Conservation (phyloP, 1,140 invertebrate genomes). For the Zaprionus lachaisei region DNA sequence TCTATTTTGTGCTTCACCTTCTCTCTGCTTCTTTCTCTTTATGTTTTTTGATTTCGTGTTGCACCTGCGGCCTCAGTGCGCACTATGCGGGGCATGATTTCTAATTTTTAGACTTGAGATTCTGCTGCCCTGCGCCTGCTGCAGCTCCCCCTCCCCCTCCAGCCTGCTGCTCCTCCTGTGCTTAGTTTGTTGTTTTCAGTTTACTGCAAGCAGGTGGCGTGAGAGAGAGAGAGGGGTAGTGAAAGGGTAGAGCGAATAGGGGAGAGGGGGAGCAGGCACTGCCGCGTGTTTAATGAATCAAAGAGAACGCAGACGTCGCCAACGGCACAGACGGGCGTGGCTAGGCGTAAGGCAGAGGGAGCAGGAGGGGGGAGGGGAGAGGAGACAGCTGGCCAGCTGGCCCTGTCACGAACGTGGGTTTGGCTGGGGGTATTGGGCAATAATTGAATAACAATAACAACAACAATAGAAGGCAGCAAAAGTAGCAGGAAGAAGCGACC, state of each 20-base stretch:
- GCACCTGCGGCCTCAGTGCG: slow-evolving; percentile 74
- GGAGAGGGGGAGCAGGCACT: not conserved
- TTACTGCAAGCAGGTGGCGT: not conserved
- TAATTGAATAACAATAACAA: slow-evolving; percentile 49
- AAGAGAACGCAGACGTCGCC: slow-evolving; percentile 49
- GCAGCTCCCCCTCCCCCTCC: not conserved
- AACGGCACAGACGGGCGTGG: slow-evolving; percentile 13
- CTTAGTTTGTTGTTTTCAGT: slow-evolving; percentile 31
- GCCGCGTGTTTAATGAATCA: slow-evolving; percentile 66
- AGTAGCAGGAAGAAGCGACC: slow-evolving; percentile 74
- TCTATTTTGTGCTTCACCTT: not conserved
- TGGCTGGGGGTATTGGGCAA: slow-evolving; percentile 51
- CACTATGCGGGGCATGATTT: slow-evolving; percentile 75
- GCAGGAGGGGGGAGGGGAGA: not conserved
- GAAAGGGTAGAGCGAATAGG: not conserved
- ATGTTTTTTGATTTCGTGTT: slow-evolving; percentile 57
- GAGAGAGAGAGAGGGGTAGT: not conserved
- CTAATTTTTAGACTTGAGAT: slow-evolving; percentile 65
- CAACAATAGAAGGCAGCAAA: slow-evolving; percentile 45
- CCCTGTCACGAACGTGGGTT: slow-evolving; percentile 70
- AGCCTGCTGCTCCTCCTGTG: not conserved
- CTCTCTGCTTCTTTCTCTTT: slow-evolving; percentile 2
- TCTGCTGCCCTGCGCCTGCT: slow-evolving; percentile 3
- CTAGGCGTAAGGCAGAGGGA: not conserved
- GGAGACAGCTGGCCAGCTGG: slow-evolving; percentile 52